Base-by-base conservation (phyloP, 2,797 vertebrate species). In the Sebastes matsubarae region DNA sequence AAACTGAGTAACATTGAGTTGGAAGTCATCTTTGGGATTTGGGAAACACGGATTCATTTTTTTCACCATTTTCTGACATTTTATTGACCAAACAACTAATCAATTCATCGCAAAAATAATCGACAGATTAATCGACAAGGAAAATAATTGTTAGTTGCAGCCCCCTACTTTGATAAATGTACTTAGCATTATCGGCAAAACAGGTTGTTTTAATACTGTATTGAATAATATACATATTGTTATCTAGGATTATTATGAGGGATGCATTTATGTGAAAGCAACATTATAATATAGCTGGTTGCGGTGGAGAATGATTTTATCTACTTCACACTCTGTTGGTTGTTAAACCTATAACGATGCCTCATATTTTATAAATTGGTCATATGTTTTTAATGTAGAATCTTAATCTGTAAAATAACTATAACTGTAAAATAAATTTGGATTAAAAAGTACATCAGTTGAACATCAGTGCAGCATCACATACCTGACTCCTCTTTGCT, bases 401-500 rank as follows among this genome's bases (percentile, higher is more conserved):
- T 66, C 14, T 24, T 72, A 60, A 60, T 61, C 20, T 72, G 20
- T 2, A 61, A 61, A 66, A 2, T n/a, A 68, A 4, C 3, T 57
- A 25, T 11, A 66, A 0, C 50, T 38, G 5, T 66, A 20, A 67
- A 75, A 57, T 29, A 57, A 59, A 68, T 25, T 1, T 59, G 27
- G 25, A 16, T 13, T 29, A 36, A 64, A 36, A 18, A 27, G 50
- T 20, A 10, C 20, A n/a, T 52, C 50, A 52, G 20, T 32, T 24
- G 25, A 80, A 57, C 50, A 50, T 29, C 11, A 9, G 16, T 24
- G 58, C 20, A 58, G 4, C 20, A 20, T 65, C 36, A 81, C 90
- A 78, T 93, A 97, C 97, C 96, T 92, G 95, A 77, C 77, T 95
- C 93, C 1, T 96, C 96, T 89, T 94, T 96, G 86, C 88, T 94